Evolutionary conservation across 2,888 invertebrate genomes (phyloP).

Genomic region (Cephus spinipes): DNA sequence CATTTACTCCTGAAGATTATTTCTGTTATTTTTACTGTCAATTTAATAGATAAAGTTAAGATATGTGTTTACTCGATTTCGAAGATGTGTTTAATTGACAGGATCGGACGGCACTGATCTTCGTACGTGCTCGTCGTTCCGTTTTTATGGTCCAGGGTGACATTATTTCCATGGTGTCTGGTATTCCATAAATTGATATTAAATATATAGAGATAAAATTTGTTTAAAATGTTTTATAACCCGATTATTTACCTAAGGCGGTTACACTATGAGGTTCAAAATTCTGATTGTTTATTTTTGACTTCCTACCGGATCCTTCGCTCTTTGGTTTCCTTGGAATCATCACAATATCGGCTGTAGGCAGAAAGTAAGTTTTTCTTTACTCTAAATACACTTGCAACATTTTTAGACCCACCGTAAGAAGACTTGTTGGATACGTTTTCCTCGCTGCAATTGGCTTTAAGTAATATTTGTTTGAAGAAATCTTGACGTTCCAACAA

Average conservation of each 20-base stretch:
- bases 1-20: slow-evolving; percentile 32
- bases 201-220: not conserved
- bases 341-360: slow-evolving; percentile 37
- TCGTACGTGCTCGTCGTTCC: slow-evolving; percentile 41
- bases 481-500: slow-evolving; percentile 49
- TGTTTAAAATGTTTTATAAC: not conserved
- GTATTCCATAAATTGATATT: not conserved
- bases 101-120: slow-evolving; percentile 41
- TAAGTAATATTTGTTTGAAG: slow-evolving; percentile 54
- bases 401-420: slow-evolving; percentile 38
- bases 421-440: slow-evolving; percentile 50
- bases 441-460: slow-evolving; percentile 32
- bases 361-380: not conserved
- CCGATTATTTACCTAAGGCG: not conserved
- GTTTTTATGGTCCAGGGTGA: slow-evolving; percentile 33
- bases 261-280: not conserved
- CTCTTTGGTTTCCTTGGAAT: slow-evolving; percentile 31
- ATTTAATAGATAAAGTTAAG: not conserved
- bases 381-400: not conserved
- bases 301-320: slow-evolving; percentile 31
- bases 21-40: not conserved
- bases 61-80: slow-evolving; percentile 37
- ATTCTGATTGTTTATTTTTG: slow-evolving; percentile 16
- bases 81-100: slow-evolving; percentile 29
- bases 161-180: slow-evolving; percentile 19